Conservation (phyloP, 1,140 invertebrate genomes). For the Saccostrea glomerata region DNA sequence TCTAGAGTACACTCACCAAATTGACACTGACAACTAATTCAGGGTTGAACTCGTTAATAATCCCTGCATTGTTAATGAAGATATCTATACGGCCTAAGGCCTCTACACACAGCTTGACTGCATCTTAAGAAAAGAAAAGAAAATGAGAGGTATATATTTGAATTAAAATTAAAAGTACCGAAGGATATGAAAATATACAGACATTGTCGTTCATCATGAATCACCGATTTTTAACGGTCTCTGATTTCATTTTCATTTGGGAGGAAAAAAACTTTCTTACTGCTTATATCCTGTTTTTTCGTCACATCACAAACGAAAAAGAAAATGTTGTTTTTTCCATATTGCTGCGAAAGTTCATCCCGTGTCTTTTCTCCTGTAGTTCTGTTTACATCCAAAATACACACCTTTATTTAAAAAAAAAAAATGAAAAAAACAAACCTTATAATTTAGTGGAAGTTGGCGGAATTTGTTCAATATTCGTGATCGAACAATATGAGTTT, state of each 20-base stretch:
- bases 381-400: constrained; percentile 10
- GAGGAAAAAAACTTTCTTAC: background rate
- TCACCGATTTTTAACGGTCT: too few species aligned
- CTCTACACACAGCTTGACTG: background rate
- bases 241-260: too few species aligned
- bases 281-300: background rate
- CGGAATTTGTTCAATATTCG: too few species aligned
- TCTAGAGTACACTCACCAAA: background rate
- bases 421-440: background rate
- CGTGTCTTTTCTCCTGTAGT: background rate
- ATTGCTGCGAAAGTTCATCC: background rate
- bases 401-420: background rate
- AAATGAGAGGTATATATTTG: background rate
- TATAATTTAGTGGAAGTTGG: background rate
- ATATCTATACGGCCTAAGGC: constrained; percentile 4
- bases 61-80: constrained; percentile 15
- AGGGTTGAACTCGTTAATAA: background rate
- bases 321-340: background rate
- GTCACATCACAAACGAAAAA: constrained; percentile 6
- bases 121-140: background rate
- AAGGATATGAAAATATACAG: too few species aligned
- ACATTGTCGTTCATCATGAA: too few species aligned
- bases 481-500: too few species aligned
- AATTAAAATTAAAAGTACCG: too few species aligned
- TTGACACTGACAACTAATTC: background rate